phyloP scores from a whole-genome alignment of 1,140 invertebrate species.

The Pseudomyrmex concolor region DNA sequence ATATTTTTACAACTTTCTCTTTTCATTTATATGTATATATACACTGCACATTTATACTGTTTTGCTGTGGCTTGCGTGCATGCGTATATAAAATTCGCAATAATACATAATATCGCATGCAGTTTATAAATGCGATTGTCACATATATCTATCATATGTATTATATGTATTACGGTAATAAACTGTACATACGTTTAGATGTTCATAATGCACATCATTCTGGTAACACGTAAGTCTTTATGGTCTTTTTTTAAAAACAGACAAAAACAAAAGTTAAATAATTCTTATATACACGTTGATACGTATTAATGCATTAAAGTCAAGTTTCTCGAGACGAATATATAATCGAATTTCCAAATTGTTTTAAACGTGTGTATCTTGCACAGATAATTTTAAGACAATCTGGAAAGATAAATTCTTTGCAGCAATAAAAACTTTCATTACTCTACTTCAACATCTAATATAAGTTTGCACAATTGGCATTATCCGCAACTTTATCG shows the following conservation, averaged over 20 bases:
- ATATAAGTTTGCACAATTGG: neutral
- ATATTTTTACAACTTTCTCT: conserved; percentile 44
- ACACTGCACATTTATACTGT: conserved; percentile 42
- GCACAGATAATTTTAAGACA: no score
- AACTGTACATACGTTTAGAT: conserved; percentile 17
- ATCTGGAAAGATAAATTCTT: neutral
- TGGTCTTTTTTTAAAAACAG: conserved; percentile 3
- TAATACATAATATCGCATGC: conserved; percentile 80
- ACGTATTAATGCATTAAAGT: conserved; percentile 1
- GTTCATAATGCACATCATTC: conserved; percentile 20
- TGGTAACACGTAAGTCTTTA: conserved; percentile 1
- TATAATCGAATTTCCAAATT: conserved; percentile 1
- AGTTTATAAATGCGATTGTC: conserved; percentile 83
- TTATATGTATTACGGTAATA: neutral
- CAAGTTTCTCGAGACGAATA: neutral
- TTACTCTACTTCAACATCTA: conserved; percentile 26
- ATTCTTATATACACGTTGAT: neutral
- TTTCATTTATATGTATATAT: conserved; percentile 39
- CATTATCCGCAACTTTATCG: conserved; percentile 22
- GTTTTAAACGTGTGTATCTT: neutral
- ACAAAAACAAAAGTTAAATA: neutral
- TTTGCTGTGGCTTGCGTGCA: conserved; percentile 55
- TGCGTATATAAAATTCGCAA: conserved; percentile 62
- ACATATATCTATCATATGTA: conserved; percentile 77
- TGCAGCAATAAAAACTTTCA: conserved; percentile 8